phyloP scores from a whole-genome alignment of 2,888 invertebrate species.

The Latheticus oryzae region DNA sequence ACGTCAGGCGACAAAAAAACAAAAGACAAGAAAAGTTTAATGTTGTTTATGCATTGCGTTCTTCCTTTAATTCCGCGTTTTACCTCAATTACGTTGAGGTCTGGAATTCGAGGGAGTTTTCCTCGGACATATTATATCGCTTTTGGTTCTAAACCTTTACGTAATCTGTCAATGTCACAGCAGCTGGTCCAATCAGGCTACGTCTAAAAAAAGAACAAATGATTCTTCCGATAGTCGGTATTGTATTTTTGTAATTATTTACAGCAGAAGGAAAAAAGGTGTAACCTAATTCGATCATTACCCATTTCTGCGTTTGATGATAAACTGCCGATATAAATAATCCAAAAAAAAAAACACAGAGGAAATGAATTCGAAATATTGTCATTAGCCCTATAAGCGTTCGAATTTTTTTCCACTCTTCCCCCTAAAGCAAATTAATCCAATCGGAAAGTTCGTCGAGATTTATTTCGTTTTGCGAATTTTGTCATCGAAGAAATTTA shows the following conservation, averaged over 20 bases:
- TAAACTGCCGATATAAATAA: constrained; percentile 28
- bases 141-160: constrained; percentile 21
- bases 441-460: constrained; percentile 17
- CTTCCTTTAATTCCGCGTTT: too few relatives aligned
- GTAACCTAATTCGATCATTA: constrained; percentile 10
- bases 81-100: too few relatives aligned
- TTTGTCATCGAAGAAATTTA: constrained; percentile 23
- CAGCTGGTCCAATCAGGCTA: constrained; percentile 40
- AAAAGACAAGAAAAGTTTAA: not conserved
- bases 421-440: constrained; percentile 22
- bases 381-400: too few relatives aligned
- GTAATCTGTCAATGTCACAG: constrained; percentile 41
- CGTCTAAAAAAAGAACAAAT: constrained; percentile 41
- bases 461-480: constrained; percentile 30
- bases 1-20: constrained; percentile 12
- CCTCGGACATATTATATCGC: constrained; percentile 23
- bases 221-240: constrained; percentile 28
- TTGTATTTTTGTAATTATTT: constrained; percentile 35
- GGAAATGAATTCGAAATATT: constrained; percentile 37
- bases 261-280: constrained; percentile 12
- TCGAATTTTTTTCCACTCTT: constrained; percentile 18
- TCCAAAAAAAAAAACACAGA: constrained; percentile 20
- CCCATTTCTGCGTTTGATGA: constrained; percentile 12
- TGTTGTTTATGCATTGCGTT: too few relatives aligned
- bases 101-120: constrained; percentile 4